Evolutionary conservation across 2,113 vertebrate species (phyloP), one percentile per base, ranked within the genome.

Genomic region (Anseranas semipalmata): DNA sequence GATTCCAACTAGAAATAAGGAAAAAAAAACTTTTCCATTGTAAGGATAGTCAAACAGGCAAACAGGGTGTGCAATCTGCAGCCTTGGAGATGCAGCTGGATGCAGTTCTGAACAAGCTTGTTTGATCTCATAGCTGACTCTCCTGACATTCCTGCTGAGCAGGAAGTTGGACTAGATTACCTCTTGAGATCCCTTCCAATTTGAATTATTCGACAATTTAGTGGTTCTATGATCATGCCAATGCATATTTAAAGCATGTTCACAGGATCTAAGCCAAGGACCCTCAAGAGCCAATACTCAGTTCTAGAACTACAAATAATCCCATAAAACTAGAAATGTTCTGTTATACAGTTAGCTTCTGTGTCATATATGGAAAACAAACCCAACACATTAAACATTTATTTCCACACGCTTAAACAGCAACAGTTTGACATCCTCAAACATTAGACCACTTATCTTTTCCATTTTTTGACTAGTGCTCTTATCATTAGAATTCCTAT

Each of bases 141-240:
- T 45, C 46, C 56, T 83, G 58, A 82, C n/a, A 9, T 22, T 81
- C 30, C 41, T 75, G 50, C 46, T 91, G 60, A 85, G 60, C 27
- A 87, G 82, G n/a, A 88, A 90, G 41, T 63, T 74, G 59, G 77
- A 85, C 52, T 46, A 63, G 25, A 72, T 74, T 87, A 53, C 15
- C 33, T 82, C 65, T 75, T 75, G 30, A 84, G 33, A 16, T 66
- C 8, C 19, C 43, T 83, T 94, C 62, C 72, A 79, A 22, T 11
- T 68, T 93, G 45, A 87, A 83, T 53, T 75, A 50, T 79, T 80
- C 24, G 22, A n/a, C 27, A 35, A 16, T 55, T 90, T 88, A 82
- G 62, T 90, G 37, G 46, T 88, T 89, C 72, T 83, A 16, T 58
- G 59, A 15, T 58, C 45, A 45, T 68, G 48, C 6, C 85, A 65